Evolutionary conservation across 1,140 invertebrate genomes (phyloP).

Genomic region (Drosophila malerkotliana): DNA sequence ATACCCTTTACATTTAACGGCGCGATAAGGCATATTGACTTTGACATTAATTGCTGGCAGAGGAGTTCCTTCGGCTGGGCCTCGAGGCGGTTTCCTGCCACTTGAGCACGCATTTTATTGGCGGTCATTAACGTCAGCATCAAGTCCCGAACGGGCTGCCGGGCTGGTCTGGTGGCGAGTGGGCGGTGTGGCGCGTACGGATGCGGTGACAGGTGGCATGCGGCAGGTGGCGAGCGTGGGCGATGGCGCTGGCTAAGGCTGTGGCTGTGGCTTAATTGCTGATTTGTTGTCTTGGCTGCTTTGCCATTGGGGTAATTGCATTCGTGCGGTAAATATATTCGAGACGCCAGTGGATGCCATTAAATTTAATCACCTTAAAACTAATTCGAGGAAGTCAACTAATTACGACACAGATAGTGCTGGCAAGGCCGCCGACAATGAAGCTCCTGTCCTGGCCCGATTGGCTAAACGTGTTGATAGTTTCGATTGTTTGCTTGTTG

Average conservation of each 20-base stretch:
- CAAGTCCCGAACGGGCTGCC: constrained; percentile 31
- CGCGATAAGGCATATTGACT: constrained; percentile 80
- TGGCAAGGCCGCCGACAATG: constrained; percentile 4
- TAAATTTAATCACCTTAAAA: constrained; percentile 59
- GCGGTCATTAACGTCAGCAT: constrained; percentile 75
- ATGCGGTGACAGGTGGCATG: constrained; percentile 52
- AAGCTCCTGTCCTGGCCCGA: background rate
- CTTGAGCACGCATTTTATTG: constrained; percentile 80
- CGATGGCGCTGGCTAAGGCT: constrained; percentile 8
- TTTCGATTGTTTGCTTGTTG: constrained; percentile 11
- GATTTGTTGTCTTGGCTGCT: constrained; percentile 55
- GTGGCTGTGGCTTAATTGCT: constrained; percentile 54
- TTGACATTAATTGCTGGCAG: constrained; percentile 73
- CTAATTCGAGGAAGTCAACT: constrained; percentile 50
- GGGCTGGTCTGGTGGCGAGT: constrained; percentile 5
- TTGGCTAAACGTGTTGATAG: constrained; percentile 44
- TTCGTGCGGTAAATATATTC: constrained; percentile 61
- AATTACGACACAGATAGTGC: constrained; percentile 1
- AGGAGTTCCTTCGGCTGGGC: constrained; percentile 9
- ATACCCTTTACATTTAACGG: constrained; percentile 81
- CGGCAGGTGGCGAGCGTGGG: constrained; percentile 9
- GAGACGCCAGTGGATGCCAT: constrained; percentile 50
- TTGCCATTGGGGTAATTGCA: constrained; percentile 53
- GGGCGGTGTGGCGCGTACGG: constrained; percentile 8
- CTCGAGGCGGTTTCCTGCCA: constrained; percentile 61